Evolutionary conservation across 2,797 vertebrate genomes (phyloP).

Genomic region (Melopsittacus undulatus): DNA sequence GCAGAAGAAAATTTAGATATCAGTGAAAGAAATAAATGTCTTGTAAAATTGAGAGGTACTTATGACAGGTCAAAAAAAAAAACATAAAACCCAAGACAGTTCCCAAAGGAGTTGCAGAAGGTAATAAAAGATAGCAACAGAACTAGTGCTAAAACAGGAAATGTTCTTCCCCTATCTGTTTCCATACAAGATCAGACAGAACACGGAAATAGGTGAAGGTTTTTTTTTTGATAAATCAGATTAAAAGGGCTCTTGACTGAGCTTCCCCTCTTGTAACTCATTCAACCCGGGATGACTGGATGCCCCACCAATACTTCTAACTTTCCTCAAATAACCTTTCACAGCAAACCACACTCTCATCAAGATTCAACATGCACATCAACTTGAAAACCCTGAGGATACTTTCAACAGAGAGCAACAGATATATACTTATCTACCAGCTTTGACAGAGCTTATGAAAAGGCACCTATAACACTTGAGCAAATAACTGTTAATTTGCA

Average conservation of each 20-base stretch:
- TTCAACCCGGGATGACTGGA: not conserved
- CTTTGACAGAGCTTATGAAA: not conserved
- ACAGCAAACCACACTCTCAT: not conserved
- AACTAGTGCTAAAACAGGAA: not conserved
- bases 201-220: not conserved
- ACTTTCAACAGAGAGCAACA: not conserved
- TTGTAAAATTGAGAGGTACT: slow-evolving; percentile 16
- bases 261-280: not conserved
- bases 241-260: not conserved
- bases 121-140: not conserved
- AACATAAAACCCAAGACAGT: not conserved
- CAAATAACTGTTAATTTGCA: not conserved
- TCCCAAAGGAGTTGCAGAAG: not conserved
- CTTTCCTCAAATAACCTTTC: not conserved
- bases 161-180: not conserved
- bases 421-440: not conserved
- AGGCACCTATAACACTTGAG: not conserved
- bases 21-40: slow-evolving; percentile 9
- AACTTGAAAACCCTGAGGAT: not conserved
- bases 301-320: not conserved
- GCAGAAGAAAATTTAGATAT: slow-evolving; percentile 6
- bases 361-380: not conserved
- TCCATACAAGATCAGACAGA: not conserved
- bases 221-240: not conserved
- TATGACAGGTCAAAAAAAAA: slow-evolving; percentile 24